Percentiles rank a stretch among this genome's conserved stretches.
These are phyloP conservation scores for Crotophaga sulcirostris DNA, from an alignment of 2,113 vertebrate genomes.

Conservation along the genomic window DNA sequence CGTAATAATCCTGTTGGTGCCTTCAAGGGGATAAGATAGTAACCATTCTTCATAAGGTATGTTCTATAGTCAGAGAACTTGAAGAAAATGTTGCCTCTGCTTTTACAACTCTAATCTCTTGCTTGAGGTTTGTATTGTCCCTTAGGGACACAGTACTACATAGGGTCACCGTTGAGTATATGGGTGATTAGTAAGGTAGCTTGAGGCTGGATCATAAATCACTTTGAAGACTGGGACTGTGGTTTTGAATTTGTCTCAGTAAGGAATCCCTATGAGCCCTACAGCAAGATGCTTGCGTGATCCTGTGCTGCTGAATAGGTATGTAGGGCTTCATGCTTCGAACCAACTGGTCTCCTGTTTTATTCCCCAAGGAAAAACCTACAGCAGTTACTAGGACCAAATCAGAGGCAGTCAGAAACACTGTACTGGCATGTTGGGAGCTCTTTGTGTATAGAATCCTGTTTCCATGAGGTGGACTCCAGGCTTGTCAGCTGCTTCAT, in stretches of 20 bases:
- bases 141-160: neutral
- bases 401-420: neutral
- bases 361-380: neutral
- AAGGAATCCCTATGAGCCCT: constrained; percentile 15
- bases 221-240: neutral
- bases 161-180: neutral
- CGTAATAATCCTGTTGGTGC: neutral
- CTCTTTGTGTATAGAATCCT: neutral
- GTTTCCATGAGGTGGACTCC: neutral
- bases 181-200: neutral
- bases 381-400: neutral
- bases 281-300: constrained; percentile 1
- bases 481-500: neutral
- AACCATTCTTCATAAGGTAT: neutral
- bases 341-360: neutral
- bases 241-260: neutral
- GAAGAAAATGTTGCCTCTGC: neutral
- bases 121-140: neutral
- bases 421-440: neutral
- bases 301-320: neutral
- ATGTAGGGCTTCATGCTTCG: neutral
- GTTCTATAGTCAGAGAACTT: neutral
- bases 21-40: neutral
- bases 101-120: neutral
- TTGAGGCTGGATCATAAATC: constrained; percentile 36